Percentiles rank a stretch among this genome's conserved stretches.
phyloP scores from a whole-genome alignment of 2,113 vertebrate species.

The Deroptyus accipitrinus region DNA sequence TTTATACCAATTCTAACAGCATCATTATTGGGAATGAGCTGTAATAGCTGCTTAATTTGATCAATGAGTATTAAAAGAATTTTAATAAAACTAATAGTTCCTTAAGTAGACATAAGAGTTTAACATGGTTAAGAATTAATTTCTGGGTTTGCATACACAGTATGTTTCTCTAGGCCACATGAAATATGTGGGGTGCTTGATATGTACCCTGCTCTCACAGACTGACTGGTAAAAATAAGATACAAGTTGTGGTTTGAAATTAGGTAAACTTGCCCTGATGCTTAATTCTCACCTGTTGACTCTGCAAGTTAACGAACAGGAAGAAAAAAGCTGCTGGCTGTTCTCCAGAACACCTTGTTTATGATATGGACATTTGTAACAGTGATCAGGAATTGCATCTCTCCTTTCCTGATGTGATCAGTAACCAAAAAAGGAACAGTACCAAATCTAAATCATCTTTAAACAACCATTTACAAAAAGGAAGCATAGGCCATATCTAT shows the following conservation, averaged over 20 bases:
- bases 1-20: background rate
- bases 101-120: background rate
- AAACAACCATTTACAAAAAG: background rate
- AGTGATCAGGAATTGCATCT: background rate
- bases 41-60: background rate
- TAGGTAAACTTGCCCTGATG: background rate
- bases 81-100: background rate
- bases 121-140: background rate
- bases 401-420: background rate
- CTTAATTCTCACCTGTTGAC: background rate
- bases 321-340: background rate
- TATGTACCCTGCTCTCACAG: fast-evolving
- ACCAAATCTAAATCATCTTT: background rate
- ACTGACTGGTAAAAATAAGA: background rate
- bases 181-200: background rate
- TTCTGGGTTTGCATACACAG: background rate
- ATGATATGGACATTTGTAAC: background rate
- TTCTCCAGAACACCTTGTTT: background rate
- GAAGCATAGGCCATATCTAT: background rate
- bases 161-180: background rate
- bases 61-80: background rate
- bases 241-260: background rate
- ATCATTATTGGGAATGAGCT: background rate
- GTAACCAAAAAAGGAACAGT: background rate
- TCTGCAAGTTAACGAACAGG: background rate